Conservation (phyloP, 1,140 invertebrate genomes). For the Bicyclus anynana region DNA sequence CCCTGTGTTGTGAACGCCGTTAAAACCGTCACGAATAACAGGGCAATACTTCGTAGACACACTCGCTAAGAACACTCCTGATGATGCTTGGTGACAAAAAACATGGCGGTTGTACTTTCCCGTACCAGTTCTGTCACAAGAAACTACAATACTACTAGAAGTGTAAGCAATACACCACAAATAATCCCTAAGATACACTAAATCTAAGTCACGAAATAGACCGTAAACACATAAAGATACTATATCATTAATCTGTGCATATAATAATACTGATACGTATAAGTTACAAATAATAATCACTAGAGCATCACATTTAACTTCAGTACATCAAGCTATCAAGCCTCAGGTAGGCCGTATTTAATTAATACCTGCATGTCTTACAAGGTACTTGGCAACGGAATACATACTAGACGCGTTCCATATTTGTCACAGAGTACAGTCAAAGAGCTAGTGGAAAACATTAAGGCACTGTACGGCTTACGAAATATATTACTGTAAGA, state of each 20-base stretch:
- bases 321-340: neutral
- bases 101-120: too few relatives aligned
- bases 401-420: conserved; percentile 8
- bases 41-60: too few relatives aligned
- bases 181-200: neutral
- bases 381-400: neutral
- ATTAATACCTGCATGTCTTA: neutral
- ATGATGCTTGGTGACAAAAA: too few relatives aligned
- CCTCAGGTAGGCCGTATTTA: neutral
- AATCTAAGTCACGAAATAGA: neutral
- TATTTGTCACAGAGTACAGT: conserved; percentile 11
- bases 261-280: neutral
- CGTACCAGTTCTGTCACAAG: too few relatives aligned
- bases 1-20: too few relatives aligned
- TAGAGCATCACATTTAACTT: neutral
- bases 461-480: too few relatives aligned
- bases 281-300: neutral
- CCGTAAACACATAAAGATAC: neutral
- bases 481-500: too few relatives aligned
- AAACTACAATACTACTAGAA: too few relatives aligned
- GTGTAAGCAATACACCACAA: too few relatives aligned
- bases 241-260: too few relatives aligned
- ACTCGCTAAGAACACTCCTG: too few relatives aligned
- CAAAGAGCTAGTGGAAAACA: neutral
- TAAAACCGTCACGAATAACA: too few relatives aligned